Evolutionary conservation across 2,113 vertebrate genomes (phyloP).

Genomic region (Tetrao urogallus): DNA sequence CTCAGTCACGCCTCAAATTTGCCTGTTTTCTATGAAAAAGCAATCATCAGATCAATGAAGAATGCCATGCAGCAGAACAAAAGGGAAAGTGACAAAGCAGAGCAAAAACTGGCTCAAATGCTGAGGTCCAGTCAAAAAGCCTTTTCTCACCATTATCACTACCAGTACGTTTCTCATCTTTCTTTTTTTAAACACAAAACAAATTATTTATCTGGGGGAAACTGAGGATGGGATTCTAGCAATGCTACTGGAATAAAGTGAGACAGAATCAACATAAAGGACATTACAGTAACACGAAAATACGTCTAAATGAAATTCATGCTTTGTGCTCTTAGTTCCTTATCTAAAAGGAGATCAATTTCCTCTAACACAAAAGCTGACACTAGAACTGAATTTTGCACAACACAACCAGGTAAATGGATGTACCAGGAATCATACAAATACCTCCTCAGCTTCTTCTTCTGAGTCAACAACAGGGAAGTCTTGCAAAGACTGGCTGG

Average conservation of each 20-base stretch:
- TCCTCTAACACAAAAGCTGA: background rate
- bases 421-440: background rate
- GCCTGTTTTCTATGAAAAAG: background rate
- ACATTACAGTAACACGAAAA: background rate
- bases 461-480: conserved; percentile 95
- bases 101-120: accelerated
- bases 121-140: background rate
- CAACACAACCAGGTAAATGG: background rate
- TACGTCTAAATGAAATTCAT: accelerated
- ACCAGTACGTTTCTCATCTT: background rate
- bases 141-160: accelerated
- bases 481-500: conserved; percentile 91
- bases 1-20: background rate
- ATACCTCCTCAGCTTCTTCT: conserved; percentile 95
- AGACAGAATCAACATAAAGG: background rate
- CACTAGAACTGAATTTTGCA: background rate
- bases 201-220: accelerated
- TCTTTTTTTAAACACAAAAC: background rate
- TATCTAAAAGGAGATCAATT: background rate
- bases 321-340: background rate
- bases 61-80: background rate
- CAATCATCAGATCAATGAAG: background rate
- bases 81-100: background rate
- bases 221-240: background rate
- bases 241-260: background rate